phyloP scores from a whole-genome alignment of 2,797 vertebrate genomes.

The Apodemus agrarius region DNA sequence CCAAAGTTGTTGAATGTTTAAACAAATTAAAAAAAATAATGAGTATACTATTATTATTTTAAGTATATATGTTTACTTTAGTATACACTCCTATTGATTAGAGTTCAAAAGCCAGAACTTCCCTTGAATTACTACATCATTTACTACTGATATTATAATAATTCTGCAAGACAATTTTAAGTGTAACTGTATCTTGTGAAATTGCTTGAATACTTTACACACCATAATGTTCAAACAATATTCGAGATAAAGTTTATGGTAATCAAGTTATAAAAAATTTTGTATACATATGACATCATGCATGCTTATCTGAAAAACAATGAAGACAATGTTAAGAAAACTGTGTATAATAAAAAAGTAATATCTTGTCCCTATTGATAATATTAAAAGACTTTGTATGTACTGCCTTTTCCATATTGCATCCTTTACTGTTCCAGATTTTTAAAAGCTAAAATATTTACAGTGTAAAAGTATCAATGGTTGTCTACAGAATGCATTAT shows the following conservation, averaged over 20 bases:
- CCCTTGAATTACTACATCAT: neutral
- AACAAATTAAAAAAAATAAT: neutral
- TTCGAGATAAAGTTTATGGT: neutral
- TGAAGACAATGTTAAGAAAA: neutral
- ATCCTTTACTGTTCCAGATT: neutral
- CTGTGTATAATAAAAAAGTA: neutral
- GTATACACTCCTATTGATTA: neutral
- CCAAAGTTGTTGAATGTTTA: neutral
- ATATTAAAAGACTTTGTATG: neutral
- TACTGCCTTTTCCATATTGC: neutral
- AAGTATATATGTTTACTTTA: neutral
- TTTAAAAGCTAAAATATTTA: neutral
- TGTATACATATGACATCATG: no score
- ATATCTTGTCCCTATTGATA: neutral
- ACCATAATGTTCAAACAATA: neutral
- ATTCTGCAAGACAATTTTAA: neutral
- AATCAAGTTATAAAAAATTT: neutral
- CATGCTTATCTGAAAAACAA: neutral
- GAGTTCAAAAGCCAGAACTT: neutral
- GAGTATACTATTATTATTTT: neutral
- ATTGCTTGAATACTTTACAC: neutral
- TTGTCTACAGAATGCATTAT: neutral
- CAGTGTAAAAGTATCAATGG: neutral
- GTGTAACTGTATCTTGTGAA: neutral
- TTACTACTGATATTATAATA: neutral